Evolutionary conservation across 2,113 vertebrate species (phyloP), one percentile per base, ranked within the genome.

Genomic region (Speoplatyrhinus poulsoni): DNA sequence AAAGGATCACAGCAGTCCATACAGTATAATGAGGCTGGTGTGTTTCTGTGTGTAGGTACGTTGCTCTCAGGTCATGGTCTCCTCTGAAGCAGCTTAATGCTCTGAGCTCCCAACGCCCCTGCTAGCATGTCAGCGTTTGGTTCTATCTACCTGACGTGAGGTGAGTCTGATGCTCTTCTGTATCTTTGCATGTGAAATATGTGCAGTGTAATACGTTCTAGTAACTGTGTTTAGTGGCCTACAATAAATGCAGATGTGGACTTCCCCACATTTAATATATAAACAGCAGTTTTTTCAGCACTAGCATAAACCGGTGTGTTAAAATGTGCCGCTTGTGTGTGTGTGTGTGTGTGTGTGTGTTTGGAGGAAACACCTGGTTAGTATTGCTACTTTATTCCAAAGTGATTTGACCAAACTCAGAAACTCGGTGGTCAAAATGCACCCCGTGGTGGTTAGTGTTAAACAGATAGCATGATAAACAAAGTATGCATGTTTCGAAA

Each of bases 141-240:
- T 75, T 84, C 46, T 68, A 32, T 50, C 67, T 62, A 2, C 12
- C 0, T 66, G 9, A 10, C 12, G 50, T 53, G 10, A 60, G 85
- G 87, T 89, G 69, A 82, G 86, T 83, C 62, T 59, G 9, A 60
- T 26, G 70, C 70, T 32, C 33, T 50, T 65, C 3, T 46, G 26
- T 33, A 58, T 26, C 16, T 19, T 13, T 69, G 3, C 54, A 17
- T 69, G 17, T 56, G n/a, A 26, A 56, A 7, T 4, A 56, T 26
- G 15, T 10, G 9, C 3, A 4, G 13, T 54, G 52, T n/a, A 15
- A 54, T 41, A 41, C 36, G 5, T 41, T 41, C 36, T 41, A 41
- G 4, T 41, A 41, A 41, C 5, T 6, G 36, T 41, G 7, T 41
- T 41, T 41, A 41, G 36, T 41, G 36, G 4, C 36, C 36, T 41